phyloP scores from a whole-genome alignment of 2,888 invertebrate genomes.

The Quadroppia sp. region DNA sequence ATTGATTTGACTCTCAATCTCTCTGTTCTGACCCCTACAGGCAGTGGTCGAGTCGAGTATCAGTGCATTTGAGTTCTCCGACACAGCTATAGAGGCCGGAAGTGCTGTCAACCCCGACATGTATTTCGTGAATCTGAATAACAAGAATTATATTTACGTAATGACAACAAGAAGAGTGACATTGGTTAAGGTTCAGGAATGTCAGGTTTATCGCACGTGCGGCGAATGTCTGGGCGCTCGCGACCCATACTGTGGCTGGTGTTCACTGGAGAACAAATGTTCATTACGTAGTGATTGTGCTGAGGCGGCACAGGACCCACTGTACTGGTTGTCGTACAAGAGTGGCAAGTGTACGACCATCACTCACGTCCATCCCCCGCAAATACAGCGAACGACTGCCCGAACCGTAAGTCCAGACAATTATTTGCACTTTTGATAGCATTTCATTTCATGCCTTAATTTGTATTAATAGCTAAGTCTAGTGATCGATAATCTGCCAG shows the following conservation, averaged over 20 bases:
- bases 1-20: not conserved
- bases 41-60: slow-evolving; percentile 70
- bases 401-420: slow-evolving; percentile 62
- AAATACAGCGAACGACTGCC: slow-evolving; percentile 86
- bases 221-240: slow-evolving; percentile 85
- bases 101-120: slow-evolving; percentile 82
- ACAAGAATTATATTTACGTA: slow-evolving; percentile 69
- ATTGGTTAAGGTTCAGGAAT: slow-evolving; percentile 91
- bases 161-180: slow-evolving; percentile 86
- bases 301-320: slow-evolving; percentile 79
- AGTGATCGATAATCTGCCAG: slow-evolving; percentile 91
- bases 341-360: slow-evolving; percentile 95
- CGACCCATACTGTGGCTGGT: slow-evolving; percentile 98
- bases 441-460: no score
- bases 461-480: slow-evolving; percentile 65
- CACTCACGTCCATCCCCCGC: slow-evolving; percentile 81
- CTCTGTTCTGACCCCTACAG: not conserved
- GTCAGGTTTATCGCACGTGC: slow-evolving; percentile 83
- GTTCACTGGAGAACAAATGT: slow-evolving; percentile 92
- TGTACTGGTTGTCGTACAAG: slow-evolving; percentile 94
- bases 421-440: no score
- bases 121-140: slow-evolving; percentile 81
- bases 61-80: slow-evolving; percentile 79
- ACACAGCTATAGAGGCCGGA: slow-evolving; percentile 74
- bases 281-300: slow-evolving; percentile 85